phyloP scores from a whole-genome alignment of 2,888 invertebrate species.

The Hemicrepidius hirtus region DNA sequence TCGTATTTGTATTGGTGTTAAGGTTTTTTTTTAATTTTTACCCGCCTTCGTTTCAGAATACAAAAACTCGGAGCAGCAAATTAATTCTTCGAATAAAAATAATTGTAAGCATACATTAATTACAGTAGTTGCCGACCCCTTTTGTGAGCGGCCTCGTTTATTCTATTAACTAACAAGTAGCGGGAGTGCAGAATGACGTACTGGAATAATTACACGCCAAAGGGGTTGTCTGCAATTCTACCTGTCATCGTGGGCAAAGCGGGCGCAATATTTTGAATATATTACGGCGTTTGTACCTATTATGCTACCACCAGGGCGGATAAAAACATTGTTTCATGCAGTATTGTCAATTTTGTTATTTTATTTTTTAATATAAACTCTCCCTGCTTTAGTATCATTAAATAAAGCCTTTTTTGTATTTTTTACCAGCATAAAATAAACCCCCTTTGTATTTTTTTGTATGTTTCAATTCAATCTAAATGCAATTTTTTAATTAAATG shows the following conservation, averaged over 20 bases:
- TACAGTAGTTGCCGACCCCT: slow-evolving; percentile 48
- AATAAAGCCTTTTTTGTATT: not conserved
- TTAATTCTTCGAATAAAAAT: slow-evolving; percentile 45
- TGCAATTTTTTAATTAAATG: too few relatives aligned
- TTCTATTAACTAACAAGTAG: slow-evolving; percentile 56
- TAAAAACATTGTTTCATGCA: slow-evolving; percentile 31
- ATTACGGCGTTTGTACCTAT: slow-evolving; percentile 48
- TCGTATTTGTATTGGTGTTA: slow-evolving; percentile 8
- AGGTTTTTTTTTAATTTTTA: slow-evolving; percentile 27
- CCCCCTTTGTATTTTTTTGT: too few relatives aligned
- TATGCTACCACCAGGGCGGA: slow-evolving; percentile 17
- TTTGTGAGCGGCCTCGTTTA: slow-evolving; percentile 53
- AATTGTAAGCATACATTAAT: slow-evolving; percentile 48
- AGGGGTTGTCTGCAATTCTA: slow-evolving; percentile 59
- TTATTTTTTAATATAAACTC: slow-evolving; percentile 16
- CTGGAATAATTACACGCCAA: slow-evolving; percentile 60
- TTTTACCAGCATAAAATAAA: not conserved
- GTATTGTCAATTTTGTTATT: slow-evolving; percentile 22
- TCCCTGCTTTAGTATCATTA: not conserved
- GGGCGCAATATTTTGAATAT: slow-evolving; percentile 55
- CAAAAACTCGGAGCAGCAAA: slow-evolving; percentile 26
- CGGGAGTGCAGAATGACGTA: slow-evolving; percentile 53
- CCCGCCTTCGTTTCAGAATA: not conserved
- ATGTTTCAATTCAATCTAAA: too few relatives aligned
- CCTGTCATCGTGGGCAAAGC: slow-evolving; percentile 59